Conservation (phyloP, 1,140 invertebrate genomes). For the Halictus rubicundus region DNA sequence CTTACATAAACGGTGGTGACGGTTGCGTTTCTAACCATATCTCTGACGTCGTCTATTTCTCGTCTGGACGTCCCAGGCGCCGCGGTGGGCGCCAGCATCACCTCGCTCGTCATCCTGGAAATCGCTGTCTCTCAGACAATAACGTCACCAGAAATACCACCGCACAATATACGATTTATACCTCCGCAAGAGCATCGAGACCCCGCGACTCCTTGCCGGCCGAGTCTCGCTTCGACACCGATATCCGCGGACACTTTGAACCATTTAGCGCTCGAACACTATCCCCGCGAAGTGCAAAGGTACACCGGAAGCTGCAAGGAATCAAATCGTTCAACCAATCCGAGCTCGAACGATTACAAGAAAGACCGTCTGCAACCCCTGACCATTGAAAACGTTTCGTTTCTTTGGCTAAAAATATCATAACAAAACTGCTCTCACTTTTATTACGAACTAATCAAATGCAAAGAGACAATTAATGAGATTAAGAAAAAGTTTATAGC, state of each 20-base stretch:
- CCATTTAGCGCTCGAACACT: background rate
- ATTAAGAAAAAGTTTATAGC: no score
- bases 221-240: background rate
- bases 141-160: slow-evolving; percentile 17
- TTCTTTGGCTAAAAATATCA: no score
- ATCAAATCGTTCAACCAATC: no score
- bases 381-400: background rate
- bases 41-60: slow-evolving; percentile 78
- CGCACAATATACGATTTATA: background rate
- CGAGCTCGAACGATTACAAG: background rate
- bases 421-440: no score
- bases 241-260: background rate
- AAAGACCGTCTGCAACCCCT: background rate
- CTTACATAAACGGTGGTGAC: slow-evolving; percentile 79
- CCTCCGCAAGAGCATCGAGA: slow-evolving; percentile 1
- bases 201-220: background rate
- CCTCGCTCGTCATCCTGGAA: slow-evolving; percentile 67
- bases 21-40: slow-evolving; percentile 77
- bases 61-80: slow-evolving; percentile 70
- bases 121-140: no score
- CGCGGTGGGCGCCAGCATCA: slow-evolving; percentile 75
- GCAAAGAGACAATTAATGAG: no score
- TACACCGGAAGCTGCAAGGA: background rate
- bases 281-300: background rate
- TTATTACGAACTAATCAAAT: no score